phyloP scores from a whole-genome alignment of 2,888 invertebrate genomes.

The Lasioglossum villosulum region DNA sequence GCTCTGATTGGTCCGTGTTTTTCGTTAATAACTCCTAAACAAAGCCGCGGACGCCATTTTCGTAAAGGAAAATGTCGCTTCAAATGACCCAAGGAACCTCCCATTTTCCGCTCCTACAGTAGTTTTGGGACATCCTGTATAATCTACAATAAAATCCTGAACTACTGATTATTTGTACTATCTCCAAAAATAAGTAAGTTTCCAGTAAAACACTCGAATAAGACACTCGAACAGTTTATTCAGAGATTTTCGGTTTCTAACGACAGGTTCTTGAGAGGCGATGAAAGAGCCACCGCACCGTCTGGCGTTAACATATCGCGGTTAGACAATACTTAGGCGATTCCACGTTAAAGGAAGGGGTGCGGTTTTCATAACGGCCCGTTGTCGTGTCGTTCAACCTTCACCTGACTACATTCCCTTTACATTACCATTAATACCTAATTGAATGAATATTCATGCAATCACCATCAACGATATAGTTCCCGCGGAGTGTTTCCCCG shows the following conservation, averaged over 20 bases:
- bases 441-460: slow-evolving; percentile 19
- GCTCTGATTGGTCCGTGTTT: too few relatives aligned
- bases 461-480: neutral
- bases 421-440: slow-evolving; percentile 7
- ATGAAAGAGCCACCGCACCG: neutral
- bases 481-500: neutral
- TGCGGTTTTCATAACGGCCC: neutral
- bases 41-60: too few relatives aligned
- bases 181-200: neutral
- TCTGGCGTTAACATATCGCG: neutral
- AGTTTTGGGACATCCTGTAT: too few relatives aligned
- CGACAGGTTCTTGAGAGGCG: neutral
- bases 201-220: neutral
- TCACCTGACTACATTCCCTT: neutral
- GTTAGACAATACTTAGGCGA: neutral
- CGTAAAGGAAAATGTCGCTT: too few relatives aligned
- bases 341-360: neutral
- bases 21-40: too few relatives aligned
- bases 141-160: neutral
- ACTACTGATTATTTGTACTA: neutral
- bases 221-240: neutral
- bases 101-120: too few relatives aligned
- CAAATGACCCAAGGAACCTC: too few relatives aligned
- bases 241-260: neutral
- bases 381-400: slow-evolving; percentile 1